Conservation (phyloP, 2,113 vertebrate species). For the Proterorhinus semilunaris region DNA sequence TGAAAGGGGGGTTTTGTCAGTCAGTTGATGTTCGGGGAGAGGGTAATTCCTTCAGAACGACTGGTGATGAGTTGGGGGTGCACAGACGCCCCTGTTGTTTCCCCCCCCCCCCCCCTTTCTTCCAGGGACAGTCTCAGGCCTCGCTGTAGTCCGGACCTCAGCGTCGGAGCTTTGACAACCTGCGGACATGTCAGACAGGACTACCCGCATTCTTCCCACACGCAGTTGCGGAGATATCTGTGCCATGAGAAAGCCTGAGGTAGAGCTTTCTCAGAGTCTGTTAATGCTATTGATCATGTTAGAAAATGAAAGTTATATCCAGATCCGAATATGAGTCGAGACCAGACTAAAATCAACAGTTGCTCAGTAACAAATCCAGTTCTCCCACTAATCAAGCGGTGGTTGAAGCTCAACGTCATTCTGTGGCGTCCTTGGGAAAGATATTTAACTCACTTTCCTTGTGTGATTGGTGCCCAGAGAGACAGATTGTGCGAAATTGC, state of each 20-base stretch:
- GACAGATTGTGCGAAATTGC: no score
- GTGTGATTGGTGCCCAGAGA: no score
- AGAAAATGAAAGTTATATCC: not conserved
- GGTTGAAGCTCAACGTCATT: no score
- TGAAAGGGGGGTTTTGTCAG: conserved; percentile 92
- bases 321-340: not conserved
- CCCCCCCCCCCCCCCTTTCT: no score
- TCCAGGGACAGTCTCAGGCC: conserved; percentile 81
- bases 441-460: no score
- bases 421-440: no score
- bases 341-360: no score
- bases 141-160: conserved; percentile 76
- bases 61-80: conserved; percentile 81
- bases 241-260: conserved; percentile 14
- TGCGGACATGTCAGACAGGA: conserved; percentile 91
- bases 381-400: no score
- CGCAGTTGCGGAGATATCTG: conserved; percentile 25
- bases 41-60: conserved; percentile 90
- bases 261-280: not conserved
- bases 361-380: no score
- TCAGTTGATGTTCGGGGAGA: conserved; percentile 76
- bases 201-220: conserved; percentile 52
- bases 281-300: not conserved
- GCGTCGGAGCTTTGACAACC: conserved; percentile 87
- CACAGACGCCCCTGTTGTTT: conserved; percentile 91